Evolutionary conservation across 2,113 vertebrate species (phyloP).

Genomic region (Cyanoliseus patagonus): DNA sequence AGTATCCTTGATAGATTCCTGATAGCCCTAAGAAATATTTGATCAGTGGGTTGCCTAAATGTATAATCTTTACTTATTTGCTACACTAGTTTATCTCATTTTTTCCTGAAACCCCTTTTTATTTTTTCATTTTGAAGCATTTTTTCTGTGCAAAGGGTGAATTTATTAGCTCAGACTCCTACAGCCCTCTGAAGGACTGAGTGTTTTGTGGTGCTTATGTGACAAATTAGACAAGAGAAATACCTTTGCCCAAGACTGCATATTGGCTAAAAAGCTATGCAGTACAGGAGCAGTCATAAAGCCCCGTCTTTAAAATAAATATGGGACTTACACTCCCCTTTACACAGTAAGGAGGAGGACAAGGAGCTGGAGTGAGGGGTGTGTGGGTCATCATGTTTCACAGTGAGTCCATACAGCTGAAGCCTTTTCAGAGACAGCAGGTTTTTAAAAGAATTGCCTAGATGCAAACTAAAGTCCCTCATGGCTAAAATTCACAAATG

Average conservation of each 20-base stretch:
- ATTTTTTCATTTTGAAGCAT: slow-evolving; percentile 63
- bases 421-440: not conserved
- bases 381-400: not conserved
- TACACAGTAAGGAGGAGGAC: not conserved
- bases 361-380: not conserved
- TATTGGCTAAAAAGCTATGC: not conserved
- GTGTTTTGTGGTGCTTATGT: not conserved
- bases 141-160: slow-evolving; percentile 17
- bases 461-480: not conserved
- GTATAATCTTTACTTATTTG: slow-evolving; percentile 69
- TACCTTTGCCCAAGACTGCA: not conserved
- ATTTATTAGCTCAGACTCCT: slow-evolving; percentile 50
- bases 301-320: not conserved
- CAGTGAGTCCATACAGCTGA: not conserved
- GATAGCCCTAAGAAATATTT: slow-evolving; percentile 70
- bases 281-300: not conserved
- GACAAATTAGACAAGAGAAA: slow-evolving; percentile 27
- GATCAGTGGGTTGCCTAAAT: slow-evolving; percentile 65
- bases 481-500: not conserved
- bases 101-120: slow-evolving; percentile 60
- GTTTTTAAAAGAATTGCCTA: not conserved
- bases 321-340: not conserved
- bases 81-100: slow-evolving; percentile 67
- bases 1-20: slow-evolving; percentile 52
- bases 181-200: slow-evolving; percentile 10